Base-by-base conservation (phyloP, 2,113 vertebrate species). In the Dipodomys stephensi region DNA sequence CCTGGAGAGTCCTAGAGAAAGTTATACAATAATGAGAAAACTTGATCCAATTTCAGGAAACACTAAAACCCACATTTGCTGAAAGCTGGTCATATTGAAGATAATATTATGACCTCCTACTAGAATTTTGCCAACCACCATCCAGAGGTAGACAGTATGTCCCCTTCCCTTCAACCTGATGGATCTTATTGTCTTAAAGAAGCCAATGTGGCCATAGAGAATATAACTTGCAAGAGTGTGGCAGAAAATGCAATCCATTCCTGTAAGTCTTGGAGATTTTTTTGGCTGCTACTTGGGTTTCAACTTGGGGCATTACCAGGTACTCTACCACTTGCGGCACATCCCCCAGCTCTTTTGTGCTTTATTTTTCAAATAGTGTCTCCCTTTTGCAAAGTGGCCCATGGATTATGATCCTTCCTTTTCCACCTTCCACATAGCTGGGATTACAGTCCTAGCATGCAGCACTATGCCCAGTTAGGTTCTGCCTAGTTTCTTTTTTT, bases 41-140 rank as follows among this genome's bases (percentile, higher is more conserved):
- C n/a, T 68, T 77, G 22, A 87, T 84, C 60, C 81, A 83, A 88
- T 76, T 96, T 82, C 78, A 80, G 20, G 23, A 90, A 39, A 87
- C 60, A 60, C 39, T 84, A 87, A 88, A 90, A 94, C 53, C 35
- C 27, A 68, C 62, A 2, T 91, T 90, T 91, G 28, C 46, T 79
- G 67, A 74, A 95, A 92, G 67, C 35, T 83, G 28, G 23, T 81
- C 11, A 49, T 85, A 12, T 49, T 49, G 49, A 39, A 39, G 53
- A 53, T 80, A 23, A 77, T 82, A 62, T 44, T 83, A 32, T 88
- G 78, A 71, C 73, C 86, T 6, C 87, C 32, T 25, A 53, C 23
- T 81, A 74, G 30, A 28, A 68, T 71, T 82, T 35, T 87, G 8
- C 67, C 80, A 35, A 18, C 19, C 62, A 25, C 32, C 73, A 53